Evolutionary conservation across 2,888 invertebrate genomes (phyloP), one percentile per base, ranked within the genome.

Genomic region (Xestia xanthographa): DNA sequence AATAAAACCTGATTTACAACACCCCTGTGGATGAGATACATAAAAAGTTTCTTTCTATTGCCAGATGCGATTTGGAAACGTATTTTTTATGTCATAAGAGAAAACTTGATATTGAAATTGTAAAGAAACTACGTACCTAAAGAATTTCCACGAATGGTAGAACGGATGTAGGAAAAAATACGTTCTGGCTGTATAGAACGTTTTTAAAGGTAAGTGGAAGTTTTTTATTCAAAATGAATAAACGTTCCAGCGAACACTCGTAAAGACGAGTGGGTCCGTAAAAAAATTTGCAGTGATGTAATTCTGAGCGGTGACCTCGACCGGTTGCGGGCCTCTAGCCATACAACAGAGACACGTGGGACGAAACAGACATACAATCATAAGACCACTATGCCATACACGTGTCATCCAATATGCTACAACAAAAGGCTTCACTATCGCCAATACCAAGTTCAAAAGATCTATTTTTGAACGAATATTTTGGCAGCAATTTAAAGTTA

Each of bases 201-300:
- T 69, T 65, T 50, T 77, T 48, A 68, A 67, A 66, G 34, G 5
- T 71, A 82, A 63, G 72, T 53, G 67, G 56, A 70, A 65, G 41
- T 45, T 82, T 81, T 80, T 82, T 78, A 74, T 83, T 78, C 72
- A 66, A 72, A 74, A 72, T 8, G 69, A 69, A 74, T 79, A 68
- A 80, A 79, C 53, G 66, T 77, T 67, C 71, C 45, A 71, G 53
- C 62, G 50, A 75, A 53, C 14, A 58, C 58, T 67, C 26, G 45
- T 63, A 73, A 72, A 78, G 29, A 78, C 60, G 53, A 68, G 73
- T 69, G 83, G 81, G 79, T 82, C 83, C 41, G 63, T 77, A 81
- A 85, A 89, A 63, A 87, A 87, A 84, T 75, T 86, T 80, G 88
- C 88, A 84, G 77, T 92, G 92, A 92, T 90, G 92, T 92, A 92